Conservation (phyloP, 53 echinoderm and acorn worm species). For the Stichopus horrens region DNA sequence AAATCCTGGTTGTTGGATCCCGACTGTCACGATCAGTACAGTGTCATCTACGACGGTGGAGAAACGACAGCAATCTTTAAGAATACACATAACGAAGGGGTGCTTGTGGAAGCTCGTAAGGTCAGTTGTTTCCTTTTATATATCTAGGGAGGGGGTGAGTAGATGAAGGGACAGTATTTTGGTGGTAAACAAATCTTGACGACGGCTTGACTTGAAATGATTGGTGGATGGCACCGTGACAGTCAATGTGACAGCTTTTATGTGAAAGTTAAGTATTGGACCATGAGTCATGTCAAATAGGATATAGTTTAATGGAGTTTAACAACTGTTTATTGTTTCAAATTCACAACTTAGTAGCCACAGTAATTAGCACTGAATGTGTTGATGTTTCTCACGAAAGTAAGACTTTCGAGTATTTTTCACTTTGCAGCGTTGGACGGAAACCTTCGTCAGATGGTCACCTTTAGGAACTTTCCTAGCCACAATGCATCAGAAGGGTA, state of each 20-base stretch:
- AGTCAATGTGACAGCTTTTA: no score
- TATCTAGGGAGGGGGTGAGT: neutral
- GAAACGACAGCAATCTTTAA: constrained; percentile 89
- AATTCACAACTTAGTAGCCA: no score
- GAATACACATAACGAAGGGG: constrained; percentile 72
- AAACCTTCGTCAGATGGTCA: constrained; percentile 96
- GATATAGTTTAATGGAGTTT: no score
- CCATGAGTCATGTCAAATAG: neutral
- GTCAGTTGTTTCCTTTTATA: constrained; percentile 41
- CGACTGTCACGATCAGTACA: constrained; percentile 93
- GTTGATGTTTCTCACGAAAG: no score
- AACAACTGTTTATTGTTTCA: no score
- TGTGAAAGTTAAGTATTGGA: no score
- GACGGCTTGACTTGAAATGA: no score
- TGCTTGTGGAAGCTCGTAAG: constrained; percentile 85
- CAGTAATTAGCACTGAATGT: no score
- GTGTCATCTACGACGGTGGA: constrained; percentile 92
- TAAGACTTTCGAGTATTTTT: neutral
- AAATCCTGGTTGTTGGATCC: constrained; percentile 79
- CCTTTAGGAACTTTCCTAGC: constrained; percentile 92
- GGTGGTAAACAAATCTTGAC: no score
- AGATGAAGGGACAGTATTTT: no score
- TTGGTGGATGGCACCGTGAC: no score
- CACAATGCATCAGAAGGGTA: constrained; percentile 94
- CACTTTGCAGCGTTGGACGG: constrained; percentile 90